Evolutionary conservation across 2,888 invertebrate species (phyloP), one percentile per base, ranked within the genome.

Genomic region (Mesorhabditis belari): DNA sequence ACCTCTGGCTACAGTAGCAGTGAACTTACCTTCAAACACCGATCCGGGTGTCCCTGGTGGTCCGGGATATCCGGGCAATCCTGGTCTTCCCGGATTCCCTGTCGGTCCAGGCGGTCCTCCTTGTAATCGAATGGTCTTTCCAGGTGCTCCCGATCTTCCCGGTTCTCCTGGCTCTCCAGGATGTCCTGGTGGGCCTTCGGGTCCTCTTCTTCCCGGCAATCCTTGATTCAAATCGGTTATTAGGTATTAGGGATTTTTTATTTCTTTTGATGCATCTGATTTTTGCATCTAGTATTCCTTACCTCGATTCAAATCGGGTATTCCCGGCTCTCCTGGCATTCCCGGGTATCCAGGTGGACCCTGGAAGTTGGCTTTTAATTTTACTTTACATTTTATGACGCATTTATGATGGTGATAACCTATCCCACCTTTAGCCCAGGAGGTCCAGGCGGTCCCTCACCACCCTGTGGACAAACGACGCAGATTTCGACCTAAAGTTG

Each of bases 91-190:
- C 51, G 65, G 63, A 17, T 62, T 63, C 29, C 70, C 70, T 5
- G 23, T 62, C 5, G 56, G 50, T 52, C 70, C 70, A 5, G 61
- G 56, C 9, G 67, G 66, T 25, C 70, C 76, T 58, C 61, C 63
- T 60, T 61, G 19, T 61, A 65, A 5, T 51, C 60, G 27, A 29
- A 28, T 35, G 12, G n/a, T n/a, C n/a, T 35, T 35, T 58, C 75
- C 76, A 25, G 71, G 64, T 17, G 55, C 49, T 57, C 75, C 75
- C n/a, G 69, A 65, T 51, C 64, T 73, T 51, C 74, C 74, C 44
- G 64, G 59, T 23, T 63, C 65, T 57, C 70, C 70, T 25, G 62
- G 61, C 53, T 61, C 55, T 58, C 75, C 75, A 51, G 66, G 63
- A 21, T 62, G 64, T 28, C 70, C 70, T 5, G 23, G 62, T 5